Base-by-base conservation (phyloP, 2,888 invertebrate species). In the Sicus ferrugineus region DNA sequence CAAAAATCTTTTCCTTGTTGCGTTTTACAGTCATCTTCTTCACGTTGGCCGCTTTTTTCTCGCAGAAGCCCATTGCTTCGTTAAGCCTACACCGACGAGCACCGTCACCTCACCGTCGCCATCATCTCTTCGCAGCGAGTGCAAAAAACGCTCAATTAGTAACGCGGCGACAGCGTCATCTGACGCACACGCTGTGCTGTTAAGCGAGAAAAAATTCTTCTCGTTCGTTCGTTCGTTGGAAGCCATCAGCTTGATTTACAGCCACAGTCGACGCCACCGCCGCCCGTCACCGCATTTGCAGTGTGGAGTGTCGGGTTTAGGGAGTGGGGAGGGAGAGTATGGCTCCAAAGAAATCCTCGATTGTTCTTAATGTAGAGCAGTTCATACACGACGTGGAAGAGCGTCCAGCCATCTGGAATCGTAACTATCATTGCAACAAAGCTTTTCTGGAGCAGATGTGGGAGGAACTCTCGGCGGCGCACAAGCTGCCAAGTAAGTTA, bases 321-420 rank as follows among this genome's bases (percentile, higher is more conserved):
- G n/a, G n/a, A n/a, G n/a, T n/a, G n/a, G n/a, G n/a, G n/a, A n/a
- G n/a, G n/a, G 11, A 4, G 11, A 42, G 2, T 74, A 84, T 84
- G 83, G 83, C 83, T 75, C 82, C 83, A 66, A 84, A 84, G 76
- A 82, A 83, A 75, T 82, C 84, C 34, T 81, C 84, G 68, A 83
- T 84, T 76, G 81, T 84, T 63, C 74, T 85, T 69, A 85, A 85
- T 78, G 83, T 85, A 71, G 85, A 85, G 74, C 83, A 84, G 75
- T 84, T 85, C 70, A 85, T 85, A 74, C 80, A 80, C 73, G 85
- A 85, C 75, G 83, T 85, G 61, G 83, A 84, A 74, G 81, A 83
- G 72, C 80, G 85, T 56, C 85, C 85, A 42, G 85, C 85, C 66
- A 85, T 85, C 74, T 85, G 85, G 85, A 84, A 85, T 78, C 84